Percentiles rank a stretch among this genome's conserved stretches.
Evolutionary conservation across 2,113 vertebrate species (phyloP).

Genomic region (Osmerus mordax): DNA sequence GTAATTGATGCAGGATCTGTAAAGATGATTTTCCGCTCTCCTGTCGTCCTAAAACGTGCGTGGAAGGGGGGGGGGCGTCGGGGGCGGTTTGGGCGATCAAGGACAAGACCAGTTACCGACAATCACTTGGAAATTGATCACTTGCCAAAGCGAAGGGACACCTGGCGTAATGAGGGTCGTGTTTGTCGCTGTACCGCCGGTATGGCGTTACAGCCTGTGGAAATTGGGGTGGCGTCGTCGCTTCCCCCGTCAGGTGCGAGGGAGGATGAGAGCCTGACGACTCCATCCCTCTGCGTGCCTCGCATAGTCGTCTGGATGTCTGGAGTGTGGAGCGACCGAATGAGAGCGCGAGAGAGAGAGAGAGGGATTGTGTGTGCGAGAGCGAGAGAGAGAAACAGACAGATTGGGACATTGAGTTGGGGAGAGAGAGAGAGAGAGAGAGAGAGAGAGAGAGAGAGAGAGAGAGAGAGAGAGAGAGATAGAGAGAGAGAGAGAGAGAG

Average conservation of each 20-base stretch:
- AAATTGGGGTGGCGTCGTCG: too few species aligned
- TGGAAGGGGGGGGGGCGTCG: constrained; percentile 12
- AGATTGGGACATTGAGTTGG: neutral
- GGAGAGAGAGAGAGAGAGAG: neutral
- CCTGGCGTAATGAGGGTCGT: neutral
- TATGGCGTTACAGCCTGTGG: too few species aligned
- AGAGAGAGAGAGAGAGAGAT: neutral
- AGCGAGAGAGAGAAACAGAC: neutral
- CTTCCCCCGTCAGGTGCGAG: too few species aligned
- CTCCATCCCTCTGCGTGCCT: too few species aligned
- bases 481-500: constrained; percentile 12
- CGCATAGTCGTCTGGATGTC: too few species aligned
- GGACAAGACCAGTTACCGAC: neutral
- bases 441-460: neutral
- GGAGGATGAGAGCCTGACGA: too few species aligned
- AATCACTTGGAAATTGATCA: neutral
- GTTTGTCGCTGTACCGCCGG: too few species aligned
- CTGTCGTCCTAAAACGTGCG: constrained; percentile 27
- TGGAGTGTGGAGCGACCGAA: too few species aligned
- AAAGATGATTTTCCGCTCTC: constrained; percentile 30
- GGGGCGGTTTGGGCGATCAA: constrained; percentile 10
- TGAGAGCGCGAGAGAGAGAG: too few species aligned
- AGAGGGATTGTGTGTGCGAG: neutral
- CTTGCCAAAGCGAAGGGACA: neutral
- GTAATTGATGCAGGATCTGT: constrained; percentile 32